Conservation (phyloP, 2,888 invertebrate genomes). For the Pandemis cinnamomeana region DNA sequence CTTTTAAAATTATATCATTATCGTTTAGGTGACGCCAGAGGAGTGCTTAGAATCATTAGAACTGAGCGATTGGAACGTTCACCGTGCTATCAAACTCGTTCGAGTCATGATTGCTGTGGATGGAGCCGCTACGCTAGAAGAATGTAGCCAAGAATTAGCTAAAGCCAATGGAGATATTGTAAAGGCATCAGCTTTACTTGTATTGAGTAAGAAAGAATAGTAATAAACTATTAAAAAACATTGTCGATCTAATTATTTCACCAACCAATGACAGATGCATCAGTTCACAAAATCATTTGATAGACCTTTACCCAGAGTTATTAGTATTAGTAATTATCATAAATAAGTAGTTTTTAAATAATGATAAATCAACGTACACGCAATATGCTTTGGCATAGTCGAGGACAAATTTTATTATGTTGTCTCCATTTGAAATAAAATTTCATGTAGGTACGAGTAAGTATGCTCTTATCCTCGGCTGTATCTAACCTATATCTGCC, state of each 20-base stretch:
- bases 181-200: constrained; percentile 86
- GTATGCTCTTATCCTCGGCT: background rate
- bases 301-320: no score
- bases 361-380: no score
- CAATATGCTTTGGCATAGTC: no score
- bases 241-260: background rate
- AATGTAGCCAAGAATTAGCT: constrained; percentile 83
- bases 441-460: no score
- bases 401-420: no score
- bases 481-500: background rate
- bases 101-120: constrained; percentile 77
- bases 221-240: constrained; percentile 35
- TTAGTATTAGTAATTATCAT: no score
- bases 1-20: background rate
- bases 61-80: constrained; percentile 94
- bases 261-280: no score
- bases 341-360: no score
- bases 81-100: constrained; percentile 93
- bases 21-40: constrained; percentile 86
- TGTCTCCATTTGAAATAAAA: background rate
- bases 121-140: constrained; percentile 53
- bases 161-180: constrained; percentile 87
- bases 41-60: constrained; percentile 92
- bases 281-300: no score
- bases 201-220: constrained; percentile 46